Evolutionary conservation across 2,113 vertebrate genomes (phyloP).

Genomic region (Panurus biarmicus): DNA sequence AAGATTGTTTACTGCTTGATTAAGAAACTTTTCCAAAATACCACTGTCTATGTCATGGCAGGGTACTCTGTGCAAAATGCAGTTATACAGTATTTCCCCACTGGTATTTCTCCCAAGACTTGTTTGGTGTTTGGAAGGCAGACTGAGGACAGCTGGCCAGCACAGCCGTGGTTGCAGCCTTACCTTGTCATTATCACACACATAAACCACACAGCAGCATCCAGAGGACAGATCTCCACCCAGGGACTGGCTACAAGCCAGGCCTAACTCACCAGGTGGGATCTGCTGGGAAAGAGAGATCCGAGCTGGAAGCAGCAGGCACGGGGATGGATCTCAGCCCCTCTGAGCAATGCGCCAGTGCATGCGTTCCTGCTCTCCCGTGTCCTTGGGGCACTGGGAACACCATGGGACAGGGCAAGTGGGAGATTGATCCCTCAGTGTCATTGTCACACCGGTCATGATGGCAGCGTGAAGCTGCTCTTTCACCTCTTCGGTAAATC

Average conservation of each 20-base stretch:
- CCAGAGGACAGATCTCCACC: background rate
- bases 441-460: background rate
- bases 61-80: background rate
- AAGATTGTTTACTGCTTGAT: background rate
- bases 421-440: background rate
- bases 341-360: background rate
- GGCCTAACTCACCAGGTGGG: background rate
- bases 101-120: background rate
- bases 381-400: background rate
- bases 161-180: background rate
- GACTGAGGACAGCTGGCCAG: background rate
- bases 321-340: background rate
- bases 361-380: rapidly evolving
- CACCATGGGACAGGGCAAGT: background rate
- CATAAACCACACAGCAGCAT: rapidly evolving
- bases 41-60: background rate
- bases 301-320: background rate
- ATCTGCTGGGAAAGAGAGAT: background rate
- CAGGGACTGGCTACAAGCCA: background rate
- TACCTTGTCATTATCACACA: background rate
- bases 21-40: background rate
- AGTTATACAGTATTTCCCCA: background rate
- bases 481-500: background rate
- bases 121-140: background rate
- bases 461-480: background rate